Percentiles rank a stretch among this genome's conserved stretches.
These are phyloP conservation scores for Barbus barbus DNA, from an alignment of 2,113 vertebrate genomes.

Conservation along the genomic window DNA sequence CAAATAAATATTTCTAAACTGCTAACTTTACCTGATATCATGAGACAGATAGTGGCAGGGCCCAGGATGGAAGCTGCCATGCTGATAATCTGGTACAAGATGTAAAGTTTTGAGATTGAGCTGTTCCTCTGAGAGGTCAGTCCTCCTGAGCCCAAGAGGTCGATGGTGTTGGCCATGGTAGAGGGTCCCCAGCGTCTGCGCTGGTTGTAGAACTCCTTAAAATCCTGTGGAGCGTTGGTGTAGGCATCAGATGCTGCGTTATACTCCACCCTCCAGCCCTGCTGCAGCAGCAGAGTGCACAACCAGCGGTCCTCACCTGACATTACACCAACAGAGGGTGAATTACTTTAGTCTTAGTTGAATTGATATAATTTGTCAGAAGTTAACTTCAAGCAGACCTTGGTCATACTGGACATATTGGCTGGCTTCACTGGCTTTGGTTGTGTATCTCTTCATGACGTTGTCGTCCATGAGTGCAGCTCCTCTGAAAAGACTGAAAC, in stretches of 20 bases:
- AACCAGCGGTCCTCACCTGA: conserved; percentile 79
- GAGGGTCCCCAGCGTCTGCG: conserved; percentile 74
- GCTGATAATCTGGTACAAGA: conserved; percentile 73
- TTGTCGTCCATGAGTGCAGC: conserved; percentile 76
- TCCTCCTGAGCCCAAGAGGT: conserved; percentile 64
- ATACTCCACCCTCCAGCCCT: conserved; percentile 78
- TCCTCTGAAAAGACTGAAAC: conserved; percentile 76
- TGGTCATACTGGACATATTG: conserved; percentile 74
- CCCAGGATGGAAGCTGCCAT: conserved; percentile 64
- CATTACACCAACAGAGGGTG: too few species aligned
- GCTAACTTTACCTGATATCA: conserved; percentile 66
- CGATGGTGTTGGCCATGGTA: conserved; percentile 72
- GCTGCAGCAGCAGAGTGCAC: conserved; percentile 74
- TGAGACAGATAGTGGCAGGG: conserved; percentile 71
- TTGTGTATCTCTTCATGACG: conserved; percentile 74
- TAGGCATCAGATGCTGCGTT: conserved; percentile 75
- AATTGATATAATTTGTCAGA: not conserved
- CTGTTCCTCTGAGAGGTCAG: conserved; percentile 63
- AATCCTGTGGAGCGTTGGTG: conserved; percentile 76
- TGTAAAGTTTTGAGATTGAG: conserved; percentile 72
- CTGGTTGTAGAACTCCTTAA: conserved; percentile 78
- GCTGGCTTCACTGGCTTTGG: conserved; percentile 62
- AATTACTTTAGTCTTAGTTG: not conserved
- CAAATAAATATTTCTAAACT: too few species aligned
- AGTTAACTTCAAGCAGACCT: conserved; percentile 46